A percentile compares a stretch with the other conserved stretches of the same genome.
These are phyloP conservation scores for Coilia nasus DNA, from an alignment of 2,797 vertebrate genomes.

Conservation along the genomic window DNA sequence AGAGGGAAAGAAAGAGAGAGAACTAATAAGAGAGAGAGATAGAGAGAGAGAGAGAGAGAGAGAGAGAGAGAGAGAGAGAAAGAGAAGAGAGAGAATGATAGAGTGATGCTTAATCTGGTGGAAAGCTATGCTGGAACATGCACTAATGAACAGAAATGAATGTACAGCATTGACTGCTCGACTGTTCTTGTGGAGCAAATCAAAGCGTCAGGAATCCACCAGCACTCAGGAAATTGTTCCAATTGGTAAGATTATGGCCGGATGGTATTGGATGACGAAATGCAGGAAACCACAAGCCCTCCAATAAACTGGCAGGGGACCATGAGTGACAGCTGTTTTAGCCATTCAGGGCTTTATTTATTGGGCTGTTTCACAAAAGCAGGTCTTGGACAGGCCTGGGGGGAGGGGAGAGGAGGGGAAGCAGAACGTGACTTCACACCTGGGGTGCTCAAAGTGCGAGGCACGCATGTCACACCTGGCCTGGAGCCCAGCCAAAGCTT, in stretches of 20 bases:
- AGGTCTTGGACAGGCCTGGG: constrained; percentile 49
- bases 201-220: constrained; percentile 55
- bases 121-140: background rate
- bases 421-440: constrained; percentile 61
- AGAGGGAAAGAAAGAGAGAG: background rate
- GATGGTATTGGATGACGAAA: constrained; percentile 67
- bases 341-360: constrained; percentile 60
- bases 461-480: constrained; percentile 33
- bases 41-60: background rate
- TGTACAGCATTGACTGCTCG: background rate
- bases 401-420: constrained; percentile 15
- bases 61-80: background rate
- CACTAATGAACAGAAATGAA: background rate
- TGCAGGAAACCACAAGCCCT: constrained; percentile 69
- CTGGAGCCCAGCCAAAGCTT: background rate
- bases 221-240: constrained; percentile 64
- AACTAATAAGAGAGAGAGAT: background rate
- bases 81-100: background rate
- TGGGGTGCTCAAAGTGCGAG: constrained; percentile 51
- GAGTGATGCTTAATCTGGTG: background rate
- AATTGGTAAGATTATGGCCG: constrained; percentile 66
- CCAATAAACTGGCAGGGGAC: constrained; percentile 68
- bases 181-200: constrained; percentile 11
- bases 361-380: constrained; percentile 61
- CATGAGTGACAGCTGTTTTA: constrained; percentile 72